Evolutionary conservation across 2,888 invertebrate genomes (phyloP), one percentile per base, ranked within the genome.

Genomic region (Sicus ferrugineus): DNA sequence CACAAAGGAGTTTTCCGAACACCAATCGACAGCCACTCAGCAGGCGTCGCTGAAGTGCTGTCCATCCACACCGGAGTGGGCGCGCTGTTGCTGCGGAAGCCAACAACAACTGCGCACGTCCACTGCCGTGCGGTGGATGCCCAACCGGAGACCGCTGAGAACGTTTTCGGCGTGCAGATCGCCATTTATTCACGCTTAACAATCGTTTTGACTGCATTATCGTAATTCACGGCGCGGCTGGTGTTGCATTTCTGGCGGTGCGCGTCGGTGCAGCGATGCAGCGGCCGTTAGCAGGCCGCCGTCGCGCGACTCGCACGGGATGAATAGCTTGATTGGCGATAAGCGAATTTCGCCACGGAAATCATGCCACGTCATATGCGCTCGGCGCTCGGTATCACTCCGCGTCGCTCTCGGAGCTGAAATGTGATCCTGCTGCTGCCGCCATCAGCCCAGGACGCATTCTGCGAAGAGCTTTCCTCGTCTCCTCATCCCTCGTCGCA

Each of bases 21-120:
- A 70, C 70, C 72, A 68, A 72, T 70, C 72, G 72, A 72, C 72
- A 72, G 72, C 72, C 70, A 70, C 72, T 70, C 72, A 72, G 72
- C 72, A 59, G 48, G 72, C 67, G 59, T 48, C 67, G 31, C 19
- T 59, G 67, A 19, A 59, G 30, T 48, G 67, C 58, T 67, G 66
- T 50, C 67, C 67, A 67, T 67, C 30, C 67, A n/a, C n/a, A n/a
- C n/a, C n/a, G n/a, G n/a, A n/a, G 52, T 58, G 56, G 16, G 56
- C 38, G 38, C 16, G 50, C 42, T 46, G 50, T 28, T 52, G 38
- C 30, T 56, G 42, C 28, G 42, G 19, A 54, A 72, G 11, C 14
- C 23, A 58, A 58, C 42, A 65, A 58, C 59, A 59, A 50, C 58
- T 64, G 14, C 42, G 42, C n/a, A 23, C 61, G 21, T n/a, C 31